A percentile compares a stretch with the other conserved stretches of the same genome.
phyloP scores from a whole-genome alignment of 2,888 invertebrate genomes.

The Dasypogon diadema region DNA sequence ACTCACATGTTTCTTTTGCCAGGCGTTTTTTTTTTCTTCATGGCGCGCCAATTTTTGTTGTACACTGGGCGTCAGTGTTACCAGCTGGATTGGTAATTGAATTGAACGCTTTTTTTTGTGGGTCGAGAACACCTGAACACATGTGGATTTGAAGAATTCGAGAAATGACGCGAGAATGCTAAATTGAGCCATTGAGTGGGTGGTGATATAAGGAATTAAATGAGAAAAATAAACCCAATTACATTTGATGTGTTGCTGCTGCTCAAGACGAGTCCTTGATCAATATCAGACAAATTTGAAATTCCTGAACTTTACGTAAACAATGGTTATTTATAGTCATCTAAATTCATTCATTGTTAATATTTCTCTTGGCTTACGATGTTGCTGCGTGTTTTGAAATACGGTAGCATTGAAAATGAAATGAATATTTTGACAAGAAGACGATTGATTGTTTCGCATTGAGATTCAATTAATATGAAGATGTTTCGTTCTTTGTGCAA shows the following conservation, averaged over 20 bases:
- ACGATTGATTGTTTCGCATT: too few species aligned
- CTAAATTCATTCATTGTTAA: conserved; percentile 10
- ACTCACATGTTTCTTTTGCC: neutral
- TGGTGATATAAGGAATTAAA: neutral
- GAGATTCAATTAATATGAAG: too few species aligned
- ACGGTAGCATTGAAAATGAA: too few species aligned
- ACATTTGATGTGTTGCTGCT: too few species aligned
- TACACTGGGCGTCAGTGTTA: neutral
- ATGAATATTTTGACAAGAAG: too few species aligned
- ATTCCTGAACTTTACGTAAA: conserved; percentile 22
- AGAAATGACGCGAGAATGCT: conserved; percentile 23
- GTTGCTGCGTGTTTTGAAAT: too few species aligned
- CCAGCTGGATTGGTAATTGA: neutral
- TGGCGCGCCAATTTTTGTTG: neutral
- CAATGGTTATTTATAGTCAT: neutral
- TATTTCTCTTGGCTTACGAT: too few species aligned
- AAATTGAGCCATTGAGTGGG: conserved; percentile 23
- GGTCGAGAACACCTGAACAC: conserved; percentile 17
- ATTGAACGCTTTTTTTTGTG: neutral
- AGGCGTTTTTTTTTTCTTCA: neutral
- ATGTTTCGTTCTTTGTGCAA: too few species aligned
- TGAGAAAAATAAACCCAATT: too few species aligned
- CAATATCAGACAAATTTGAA: conserved; percentile 32
- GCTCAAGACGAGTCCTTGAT: conserved; percentile 3
- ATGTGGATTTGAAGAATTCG: conserved; percentile 16